A percentile compares a stretch with the other conserved stretches of the same genome.
Evolutionary conservation across 1,140 invertebrate species (phyloP).

Genomic region (Ceratosolen solmsi): DNA sequence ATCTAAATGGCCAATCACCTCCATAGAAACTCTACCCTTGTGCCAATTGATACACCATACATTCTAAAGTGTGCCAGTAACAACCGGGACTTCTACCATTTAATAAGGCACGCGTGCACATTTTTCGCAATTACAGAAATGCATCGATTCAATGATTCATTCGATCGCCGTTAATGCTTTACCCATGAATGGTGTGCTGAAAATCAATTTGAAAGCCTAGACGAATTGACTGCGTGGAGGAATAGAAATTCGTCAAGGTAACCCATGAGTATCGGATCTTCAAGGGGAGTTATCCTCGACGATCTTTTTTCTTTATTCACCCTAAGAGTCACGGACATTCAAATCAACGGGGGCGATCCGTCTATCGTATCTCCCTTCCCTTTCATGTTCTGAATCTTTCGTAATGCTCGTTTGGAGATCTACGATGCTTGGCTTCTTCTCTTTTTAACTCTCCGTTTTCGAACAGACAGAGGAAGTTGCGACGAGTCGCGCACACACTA

Average conservation of each 20-base stretch:
- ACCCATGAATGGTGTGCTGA: background rate
- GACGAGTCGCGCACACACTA: background rate
- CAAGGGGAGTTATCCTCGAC: background rate
- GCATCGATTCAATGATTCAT: background rate
- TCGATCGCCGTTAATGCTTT: background rate
- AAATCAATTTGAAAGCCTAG: conserved; percentile 36
- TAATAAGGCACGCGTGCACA: conserved; percentile 9
- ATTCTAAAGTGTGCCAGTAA: conserved; percentile 37
- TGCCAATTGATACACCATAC: background rate
- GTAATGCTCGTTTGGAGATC: conserved; percentile 15
- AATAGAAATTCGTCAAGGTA: background rate
- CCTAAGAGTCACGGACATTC: conserved; percentile 6
- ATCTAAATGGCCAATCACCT: background rate
- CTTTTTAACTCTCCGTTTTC: background rate
- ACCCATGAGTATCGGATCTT: no score
- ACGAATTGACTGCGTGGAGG: background rate
- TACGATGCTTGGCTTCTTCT: no score
- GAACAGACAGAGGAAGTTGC: background rate
- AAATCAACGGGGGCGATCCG: conserved; percentile 8
- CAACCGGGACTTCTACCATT: conserved; percentile 10
- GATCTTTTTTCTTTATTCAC: background rate
- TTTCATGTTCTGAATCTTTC: conserved; percentile 44
- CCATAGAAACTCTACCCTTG: background rate
- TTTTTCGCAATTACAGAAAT: conserved; percentile 33
- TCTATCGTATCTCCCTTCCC: background rate